These are phyloP conservation scores for Tribolium freemani DNA, from an alignment of 2,888 invertebrate genomes.

Conservation along the genomic window DNA sequence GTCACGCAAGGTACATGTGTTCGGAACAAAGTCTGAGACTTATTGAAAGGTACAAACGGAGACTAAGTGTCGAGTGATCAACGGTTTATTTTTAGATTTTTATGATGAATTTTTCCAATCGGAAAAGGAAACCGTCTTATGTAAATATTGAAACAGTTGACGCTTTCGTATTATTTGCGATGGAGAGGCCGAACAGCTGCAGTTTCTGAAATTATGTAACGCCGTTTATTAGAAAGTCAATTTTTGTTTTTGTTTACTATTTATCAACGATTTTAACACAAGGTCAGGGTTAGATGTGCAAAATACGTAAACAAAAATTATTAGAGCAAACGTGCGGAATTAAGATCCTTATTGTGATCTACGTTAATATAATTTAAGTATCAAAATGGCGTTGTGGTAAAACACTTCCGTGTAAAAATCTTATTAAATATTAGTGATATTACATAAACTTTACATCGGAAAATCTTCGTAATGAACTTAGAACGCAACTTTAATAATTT, in stretches of 20 bases:
- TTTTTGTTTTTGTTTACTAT: not conserved
- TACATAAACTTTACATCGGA: too few relatives aligned
- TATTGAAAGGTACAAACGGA: not conserved
- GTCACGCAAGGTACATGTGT: conserved; percentile 2
- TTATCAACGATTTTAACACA: not conserved
- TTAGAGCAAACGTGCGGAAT: not conserved
- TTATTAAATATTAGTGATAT: too few relatives aligned
- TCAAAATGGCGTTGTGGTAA: too few relatives aligned
- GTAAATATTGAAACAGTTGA: not conserved
- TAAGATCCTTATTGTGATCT: not conserved
- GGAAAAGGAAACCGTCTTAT: not conserved
- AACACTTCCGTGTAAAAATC: too few relatives aligned
- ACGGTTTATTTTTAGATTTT: not conserved
- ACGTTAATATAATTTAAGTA: not conserved
- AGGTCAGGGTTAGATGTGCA: not conserved
- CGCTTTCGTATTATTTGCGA: not conserved
- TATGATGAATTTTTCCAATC: not conserved
- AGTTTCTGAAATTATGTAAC: not conserved
- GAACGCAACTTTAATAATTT: too few relatives aligned
- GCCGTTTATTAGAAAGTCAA: not conserved
- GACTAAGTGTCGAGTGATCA: not conserved
- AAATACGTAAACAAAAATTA: not conserved
- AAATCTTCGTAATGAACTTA: too few relatives aligned
- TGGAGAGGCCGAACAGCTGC: too few relatives aligned
- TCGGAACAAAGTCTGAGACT: not conserved